Evolutionary conservation across 1,140 invertebrate genomes (phyloP), one percentile per base, ranked within the genome.

Genomic region (Stratiolaelaps scimitus): DNA sequence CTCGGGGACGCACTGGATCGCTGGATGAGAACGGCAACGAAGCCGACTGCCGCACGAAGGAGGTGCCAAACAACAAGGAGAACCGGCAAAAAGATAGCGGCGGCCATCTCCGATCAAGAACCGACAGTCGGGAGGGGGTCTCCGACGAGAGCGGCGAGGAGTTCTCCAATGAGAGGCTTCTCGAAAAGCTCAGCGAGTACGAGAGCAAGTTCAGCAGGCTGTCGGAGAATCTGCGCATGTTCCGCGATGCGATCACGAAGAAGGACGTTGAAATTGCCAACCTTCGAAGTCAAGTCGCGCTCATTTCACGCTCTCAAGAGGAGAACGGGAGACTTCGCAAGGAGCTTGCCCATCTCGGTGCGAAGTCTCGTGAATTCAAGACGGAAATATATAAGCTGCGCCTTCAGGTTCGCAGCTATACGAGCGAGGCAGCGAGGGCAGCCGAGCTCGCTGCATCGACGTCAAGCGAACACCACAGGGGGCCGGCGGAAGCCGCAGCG

Each of bases 21-120:
- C 53, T 29, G 23, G 53, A 60, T 10, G 53, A 60, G 23, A 60
- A 60, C 53, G 53, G 53, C 26, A 60, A 60, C 23, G 53, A 29
- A 15, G 34, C 15, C 1, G 26, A 60, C 23, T 60, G 34, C 53
- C 13, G 53, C 15, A 60, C 53, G 15, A 34, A 60, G 0, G 34
- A 40, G 34, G 10, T 40, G 34, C 34, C 34, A 10, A 4, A 40
- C 34, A 10, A 40, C 10, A 40, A 40, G 10, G 34, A 4, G 10
- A 10, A 10, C 34, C 34, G 10, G 4, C 34, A 40, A 10, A 40
- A 40, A 40, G 34, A 40, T 10, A 40, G 5, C 10, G 34, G 5
- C 5, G 34, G 34, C 10, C 34, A 40, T 40, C 34, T 4, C 4
- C 4, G 34, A 40, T 4, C 4, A 40, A 10, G 34, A 10, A 4